Conservation (phyloP, 2,113 vertebrate genomes). For the Centropristis striata region DNA sequence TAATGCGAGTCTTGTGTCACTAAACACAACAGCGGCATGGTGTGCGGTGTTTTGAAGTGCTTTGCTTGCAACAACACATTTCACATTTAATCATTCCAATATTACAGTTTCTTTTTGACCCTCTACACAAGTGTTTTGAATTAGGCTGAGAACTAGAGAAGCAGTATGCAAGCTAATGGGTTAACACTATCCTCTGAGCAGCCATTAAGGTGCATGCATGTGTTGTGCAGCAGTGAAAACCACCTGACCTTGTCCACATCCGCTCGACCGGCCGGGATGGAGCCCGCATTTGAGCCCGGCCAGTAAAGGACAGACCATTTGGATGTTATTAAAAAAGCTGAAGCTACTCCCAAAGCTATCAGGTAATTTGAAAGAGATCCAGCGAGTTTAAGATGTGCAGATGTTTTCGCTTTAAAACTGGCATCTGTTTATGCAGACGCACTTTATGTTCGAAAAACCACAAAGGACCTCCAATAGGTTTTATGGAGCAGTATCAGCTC, state of each 20-base stretch:
- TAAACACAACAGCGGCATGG: slow-evolving; percentile 59
- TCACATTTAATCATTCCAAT: slow-evolving; percentile 58
- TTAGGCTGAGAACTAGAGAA: slow-evolving; percentile 49
- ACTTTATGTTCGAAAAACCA: slow-evolving; percentile 83
- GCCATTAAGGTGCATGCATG: slow-evolving; percentile 57
- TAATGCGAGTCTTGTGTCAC: slow-evolving; percentile 69
- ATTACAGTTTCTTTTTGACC: slow-evolving; percentile 49
- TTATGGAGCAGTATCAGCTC: slow-evolving; percentile 82
- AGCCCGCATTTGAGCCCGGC: slow-evolving; percentile 61
- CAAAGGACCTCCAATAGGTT: slow-evolving; percentile 83
- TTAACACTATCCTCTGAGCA: slow-evolving; percentile 48
- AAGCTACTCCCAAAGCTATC: slow-evolving; percentile 82
- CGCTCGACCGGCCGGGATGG: slow-evolving; percentile 52
- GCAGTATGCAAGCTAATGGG: slow-evolving; percentile 49
- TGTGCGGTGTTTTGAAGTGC: slow-evolving; percentile 45
- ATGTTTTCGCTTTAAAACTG: slow-evolving; percentile 85
- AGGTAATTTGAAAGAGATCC: slow-evolving; percentile 86
- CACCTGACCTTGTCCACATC: slow-evolving; percentile 79
- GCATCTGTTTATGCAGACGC: slow-evolving; percentile 87
- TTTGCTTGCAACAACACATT: slow-evolving; percentile 39
- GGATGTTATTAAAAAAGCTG: slow-evolving; percentile 80
- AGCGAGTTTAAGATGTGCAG: slow-evolving; percentile 85
- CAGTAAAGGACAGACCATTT: slow-evolving; percentile 77
- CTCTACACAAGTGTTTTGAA: slow-evolving; percentile 61
- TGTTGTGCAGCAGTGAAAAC: slow-evolving; percentile 61